Conservation (phyloP, 2,888 invertebrate species). For the Piscicola geometra region DNA sequence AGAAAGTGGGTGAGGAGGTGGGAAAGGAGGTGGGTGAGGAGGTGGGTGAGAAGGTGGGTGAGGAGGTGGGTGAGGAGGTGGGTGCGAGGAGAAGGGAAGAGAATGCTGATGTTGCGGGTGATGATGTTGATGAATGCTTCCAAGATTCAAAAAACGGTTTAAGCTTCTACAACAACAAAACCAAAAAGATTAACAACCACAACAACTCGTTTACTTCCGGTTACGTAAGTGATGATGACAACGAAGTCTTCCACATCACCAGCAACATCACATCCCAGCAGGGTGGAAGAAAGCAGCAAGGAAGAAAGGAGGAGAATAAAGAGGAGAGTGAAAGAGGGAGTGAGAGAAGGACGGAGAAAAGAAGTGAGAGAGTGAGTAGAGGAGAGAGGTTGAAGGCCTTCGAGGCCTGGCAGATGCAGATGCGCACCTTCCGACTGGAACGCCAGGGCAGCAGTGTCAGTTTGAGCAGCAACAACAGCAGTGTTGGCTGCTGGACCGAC, state of each 20-base stretch:
- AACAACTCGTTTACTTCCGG: background rate
- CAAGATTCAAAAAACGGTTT: too few relatives aligned
- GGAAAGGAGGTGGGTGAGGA: too few relatives aligned
- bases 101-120: background rate
- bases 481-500: conserved; percentile 9
- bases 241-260: background rate
- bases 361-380: background rate
- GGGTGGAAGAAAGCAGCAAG: background rate
- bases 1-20: too few relatives aligned
- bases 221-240: conserved; percentile 2
- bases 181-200: background rate
- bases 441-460: background rate
- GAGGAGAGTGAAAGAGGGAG: background rate
- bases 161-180: background rate
- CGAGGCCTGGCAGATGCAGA: background rate
- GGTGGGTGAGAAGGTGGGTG: too few relatives aligned
- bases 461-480: background rate
- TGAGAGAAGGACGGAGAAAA: background rate
- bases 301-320: background rate
- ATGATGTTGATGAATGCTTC: conserved; percentile 7
- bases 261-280: background rate
- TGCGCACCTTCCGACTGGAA: background rate
- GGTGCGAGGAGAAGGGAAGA: background rate
- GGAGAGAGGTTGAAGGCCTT: background rate
- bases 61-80: background rate